Base-by-base conservation (phyloP, 2,888 invertebrate species). In the Keiferia lycopersicella region DNA sequence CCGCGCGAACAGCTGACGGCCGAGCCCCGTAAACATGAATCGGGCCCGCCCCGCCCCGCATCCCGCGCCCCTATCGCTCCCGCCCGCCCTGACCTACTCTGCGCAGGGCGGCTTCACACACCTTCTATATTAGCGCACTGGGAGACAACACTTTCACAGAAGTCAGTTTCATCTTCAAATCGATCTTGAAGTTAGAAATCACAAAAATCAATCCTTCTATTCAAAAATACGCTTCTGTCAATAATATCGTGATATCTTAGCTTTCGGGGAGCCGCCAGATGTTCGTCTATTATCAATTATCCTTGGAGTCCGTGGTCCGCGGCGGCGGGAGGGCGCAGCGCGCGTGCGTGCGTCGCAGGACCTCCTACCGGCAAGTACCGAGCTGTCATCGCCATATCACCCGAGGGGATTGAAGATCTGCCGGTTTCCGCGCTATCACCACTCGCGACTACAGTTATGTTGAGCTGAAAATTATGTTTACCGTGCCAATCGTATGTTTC, bases 1-100 rank as follows among this genome's bases (percentile, higher is more conserved):
- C 78, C 81, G 79, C 77, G 83, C 76, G 83, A 91, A 90, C 91
- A 91, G 91, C 91, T 91, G 91, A 90, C 91, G 87, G 82, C 81
- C 83, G 81, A 81, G 78, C 80, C 81, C 86, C 83, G 88, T 89
- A 89, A 90, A 87, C 91, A 91, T 91, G 91, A 91, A 91, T 91
- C 84, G 87, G 81, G 76, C 72, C 72, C 77, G 69, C 68, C 68
- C 63, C 58, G 64, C 64, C 64, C 62, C 64, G 63, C 69, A 65
- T 69, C 73, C 69, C 66, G 67, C 64, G 71, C 30, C 61, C 50
- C 59, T 41, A 38, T 34, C 51, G 38, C 20, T 16, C 34, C 22
- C 41, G 26, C 45, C 56, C 56, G 30, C 56, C 56, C 56, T 56
- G 56, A 56, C 64, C 64, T 64, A 66, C 56, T 56, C 34, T 61